Conservation (phyloP, 2,797 vertebrate genomes). For the Peromyscus attwateri region DNA sequence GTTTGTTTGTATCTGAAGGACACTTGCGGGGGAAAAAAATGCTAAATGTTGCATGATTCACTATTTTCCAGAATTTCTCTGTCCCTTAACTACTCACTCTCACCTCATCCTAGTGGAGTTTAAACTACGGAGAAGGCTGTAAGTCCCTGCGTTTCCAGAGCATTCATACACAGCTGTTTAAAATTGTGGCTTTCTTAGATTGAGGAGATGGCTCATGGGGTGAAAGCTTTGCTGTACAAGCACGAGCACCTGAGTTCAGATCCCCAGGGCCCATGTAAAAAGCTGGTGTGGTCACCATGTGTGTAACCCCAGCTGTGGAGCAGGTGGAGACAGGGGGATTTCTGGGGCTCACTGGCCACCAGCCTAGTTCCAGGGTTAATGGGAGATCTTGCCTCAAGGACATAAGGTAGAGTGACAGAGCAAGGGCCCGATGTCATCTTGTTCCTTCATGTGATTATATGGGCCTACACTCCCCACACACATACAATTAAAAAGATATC, state of each 20-base stretch:
- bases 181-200: neutral
- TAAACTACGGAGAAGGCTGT: conserved; percentile 17
- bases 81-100: neutral
- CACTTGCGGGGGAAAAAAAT: neutral
- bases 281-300: neutral
- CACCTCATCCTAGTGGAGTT: neutral
- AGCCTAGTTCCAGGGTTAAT: neutral
- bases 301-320: neutral
- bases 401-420: neutral
- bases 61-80: conserved; percentile 38
- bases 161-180: neutral
- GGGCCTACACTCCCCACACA: neutral
- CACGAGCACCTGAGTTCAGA: neutral
- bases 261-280: neutral
- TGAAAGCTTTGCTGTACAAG: neutral
- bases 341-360: too few species aligned
- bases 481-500: neutral
- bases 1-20: conserved; percentile 10
- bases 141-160: neutral
- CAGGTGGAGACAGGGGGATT: too few species aligned
- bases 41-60: conserved; percentile 15
- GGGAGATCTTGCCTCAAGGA: neutral
- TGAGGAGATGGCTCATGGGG: neutral
- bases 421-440: neutral
- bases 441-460: neutral